Conservation (phyloP, 2,797 vertebrate species). For the Anolis apletophallus region DNA sequence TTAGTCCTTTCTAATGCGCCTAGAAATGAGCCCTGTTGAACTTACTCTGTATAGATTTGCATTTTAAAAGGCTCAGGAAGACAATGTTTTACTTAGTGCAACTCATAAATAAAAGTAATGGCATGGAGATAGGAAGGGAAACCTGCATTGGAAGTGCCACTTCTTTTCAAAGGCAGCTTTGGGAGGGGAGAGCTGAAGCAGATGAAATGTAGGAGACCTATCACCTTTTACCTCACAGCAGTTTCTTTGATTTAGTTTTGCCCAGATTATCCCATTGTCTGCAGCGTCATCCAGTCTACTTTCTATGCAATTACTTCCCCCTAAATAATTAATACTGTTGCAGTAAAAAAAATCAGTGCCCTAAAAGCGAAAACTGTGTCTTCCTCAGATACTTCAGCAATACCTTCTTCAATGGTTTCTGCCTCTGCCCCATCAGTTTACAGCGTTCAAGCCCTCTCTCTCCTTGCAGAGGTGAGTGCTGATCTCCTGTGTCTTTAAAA, state of each 20-base stretch:
- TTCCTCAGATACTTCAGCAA: slow-evolving; percentile 79
- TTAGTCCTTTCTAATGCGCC: no score
- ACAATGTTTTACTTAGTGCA: no score
- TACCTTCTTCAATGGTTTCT: slow-evolving; percentile 90
- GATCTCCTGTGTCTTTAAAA: neutral
- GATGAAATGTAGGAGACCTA: neutral
- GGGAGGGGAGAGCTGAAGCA: neutral
- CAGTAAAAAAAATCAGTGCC: neutral
- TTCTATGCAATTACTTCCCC: neutral
- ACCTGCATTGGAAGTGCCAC: neutral
- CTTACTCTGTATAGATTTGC: no score
- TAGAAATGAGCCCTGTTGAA: no score
- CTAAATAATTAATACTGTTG: neutral
- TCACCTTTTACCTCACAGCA: neutral
- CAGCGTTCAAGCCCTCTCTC: slow-evolving; percentile 94
- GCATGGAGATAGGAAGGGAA: neutral
- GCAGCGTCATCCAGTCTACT: neutral
- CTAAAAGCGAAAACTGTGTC: neutral
- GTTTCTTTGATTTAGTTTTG: neutral
- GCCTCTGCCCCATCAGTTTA: slow-evolving; percentile 93
- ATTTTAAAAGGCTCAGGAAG: no score
- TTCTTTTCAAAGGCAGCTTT: neutral
- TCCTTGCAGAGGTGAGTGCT: slow-evolving; percentile 91
- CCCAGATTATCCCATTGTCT: neutral
- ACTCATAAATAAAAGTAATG: no score